Evolutionary conservation across 2,888 invertebrate species (phyloP).

Genomic region (Bursaphelenchus okinawaensis): DNA sequence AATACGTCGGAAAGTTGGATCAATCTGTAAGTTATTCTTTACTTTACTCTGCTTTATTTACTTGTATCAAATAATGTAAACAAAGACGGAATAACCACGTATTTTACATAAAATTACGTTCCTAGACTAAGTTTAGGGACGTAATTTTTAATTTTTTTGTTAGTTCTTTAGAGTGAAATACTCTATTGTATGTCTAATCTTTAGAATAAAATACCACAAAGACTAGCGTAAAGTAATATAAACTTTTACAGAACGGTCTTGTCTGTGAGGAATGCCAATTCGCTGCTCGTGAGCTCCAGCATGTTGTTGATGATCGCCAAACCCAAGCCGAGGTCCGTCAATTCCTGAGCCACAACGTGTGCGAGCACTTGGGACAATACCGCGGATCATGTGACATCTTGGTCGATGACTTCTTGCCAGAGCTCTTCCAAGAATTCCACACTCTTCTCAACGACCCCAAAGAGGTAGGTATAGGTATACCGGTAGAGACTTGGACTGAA

Average conservation of each 20-base stretch:
- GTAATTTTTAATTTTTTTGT: too few species aligned
- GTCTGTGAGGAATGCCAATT: constrained; percentile 56
- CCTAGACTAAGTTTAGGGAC: too few species aligned
- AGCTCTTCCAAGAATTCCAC: constrained; percentile 50
- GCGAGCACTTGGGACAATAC: constrained; percentile 45
- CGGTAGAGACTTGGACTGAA: not conserved
- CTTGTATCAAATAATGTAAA: not conserved
- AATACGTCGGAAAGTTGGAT: constrained; percentile 27
- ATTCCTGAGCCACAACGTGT: constrained; percentile 39
- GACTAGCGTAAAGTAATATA: too few species aligned
- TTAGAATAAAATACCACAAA: too few species aligned
- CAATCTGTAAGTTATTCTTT: constrained; percentile 21
- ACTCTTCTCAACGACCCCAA: constrained; percentile 39
- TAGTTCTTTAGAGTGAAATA: too few species aligned
- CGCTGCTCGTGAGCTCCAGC: constrained; percentile 47
- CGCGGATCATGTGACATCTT: constrained; percentile 48
- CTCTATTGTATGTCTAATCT: too few species aligned
- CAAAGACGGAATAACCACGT: too few species aligned
- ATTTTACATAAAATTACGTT: too few species aligned
- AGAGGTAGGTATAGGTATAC: constrained; percentile 21
- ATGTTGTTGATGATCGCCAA: constrained; percentile 39
- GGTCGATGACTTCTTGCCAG: constrained; percentile 51
- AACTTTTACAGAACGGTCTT: constrained; percentile 38
- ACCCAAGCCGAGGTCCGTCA: constrained; percentile 32
- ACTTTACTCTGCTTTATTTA: too few species aligned